Percentiles rank a stretch among this genome's conserved stretches.
These are phyloP conservation scores for Argynnis bischoffii DNA, from an alignment of 2,888 invertebrate species.

Conservation along the genomic window DNA sequence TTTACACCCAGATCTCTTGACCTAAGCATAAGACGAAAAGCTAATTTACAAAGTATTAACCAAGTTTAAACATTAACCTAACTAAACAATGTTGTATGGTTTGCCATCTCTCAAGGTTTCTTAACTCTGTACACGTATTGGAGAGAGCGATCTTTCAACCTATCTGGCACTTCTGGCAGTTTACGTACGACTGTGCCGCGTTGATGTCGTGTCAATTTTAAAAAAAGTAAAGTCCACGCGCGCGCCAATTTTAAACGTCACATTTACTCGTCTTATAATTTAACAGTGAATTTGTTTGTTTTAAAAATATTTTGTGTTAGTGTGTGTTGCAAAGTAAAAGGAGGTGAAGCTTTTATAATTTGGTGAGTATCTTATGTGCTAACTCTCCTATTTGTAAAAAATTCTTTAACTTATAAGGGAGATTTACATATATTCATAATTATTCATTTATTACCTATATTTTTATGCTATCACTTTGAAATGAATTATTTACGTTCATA, in stretches of 20 bases:
- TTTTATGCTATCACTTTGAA: too few relatives aligned
- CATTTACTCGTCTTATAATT: conserved; percentile 1
- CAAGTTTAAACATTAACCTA: neutral
- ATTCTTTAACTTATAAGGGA: too few relatives aligned
- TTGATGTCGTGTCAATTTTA: conserved; percentile 49
- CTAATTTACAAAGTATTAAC: neutral
- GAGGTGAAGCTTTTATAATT: too few relatives aligned
- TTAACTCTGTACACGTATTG: conserved; percentile 49
- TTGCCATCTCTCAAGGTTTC: conserved; percentile 56
- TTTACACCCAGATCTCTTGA: conserved; percentile 3
- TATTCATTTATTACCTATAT: too few relatives aligned
- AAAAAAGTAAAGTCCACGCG: conserved; percentile 47
- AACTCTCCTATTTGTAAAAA: too few relatives aligned
- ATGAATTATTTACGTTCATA: too few relatives aligned
- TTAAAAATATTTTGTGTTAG: conserved; percentile 21
- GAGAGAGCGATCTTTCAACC: conserved; percentile 68
- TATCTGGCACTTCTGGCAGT: conserved; percentile 66
- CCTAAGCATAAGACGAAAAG: conserved; percentile 1
- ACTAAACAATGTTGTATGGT: conserved; percentile 21
- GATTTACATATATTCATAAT: too few relatives aligned
- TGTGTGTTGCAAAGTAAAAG: conserved; percentile 29
- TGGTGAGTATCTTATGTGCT: too few relatives aligned
- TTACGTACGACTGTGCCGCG: conserved; percentile 52
- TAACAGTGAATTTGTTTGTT: conserved; percentile 30
- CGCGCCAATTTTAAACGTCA: conserved; percentile 51